Conservation (phyloP, 2,888 invertebrate genomes). For the Trissoscelio sp. region DNA sequence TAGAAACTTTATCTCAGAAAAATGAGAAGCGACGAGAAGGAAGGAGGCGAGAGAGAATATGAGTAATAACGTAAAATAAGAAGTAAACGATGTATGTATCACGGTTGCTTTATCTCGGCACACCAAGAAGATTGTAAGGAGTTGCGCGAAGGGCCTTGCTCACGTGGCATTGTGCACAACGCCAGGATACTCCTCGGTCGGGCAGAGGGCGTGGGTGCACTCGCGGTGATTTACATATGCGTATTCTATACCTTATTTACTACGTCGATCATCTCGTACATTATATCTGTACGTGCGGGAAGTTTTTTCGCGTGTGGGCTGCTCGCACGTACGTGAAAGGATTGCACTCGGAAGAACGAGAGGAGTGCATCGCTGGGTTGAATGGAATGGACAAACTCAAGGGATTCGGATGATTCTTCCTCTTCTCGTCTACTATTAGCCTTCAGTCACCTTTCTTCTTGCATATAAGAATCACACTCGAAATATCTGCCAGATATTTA, state of each 20-base stretch:
- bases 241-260: conserved; percentile 82
- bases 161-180: conserved; percentile 69
- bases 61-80: not conserved
- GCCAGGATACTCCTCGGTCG: conserved; percentile 33
- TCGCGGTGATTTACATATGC: conserved; percentile 83
- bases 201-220: conserved; percentile 81
- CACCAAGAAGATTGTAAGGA: conserved; percentile 58
- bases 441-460: conserved; percentile 60
- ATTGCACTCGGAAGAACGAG: conserved; percentile 38
- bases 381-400: conserved; percentile 25
- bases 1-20: too few species aligned
- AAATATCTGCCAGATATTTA: too few species aligned
- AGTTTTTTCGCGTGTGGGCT: conserved; percentile 72
- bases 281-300: conserved; percentile 72
- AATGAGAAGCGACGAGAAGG: not conserved
- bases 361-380: conserved; percentile 12
- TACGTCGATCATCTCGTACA: conserved; percentile 81
- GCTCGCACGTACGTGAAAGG: conserved; percentile 41
- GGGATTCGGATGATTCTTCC: conserved; percentile 48
- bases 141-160: conserved; percentile 40
- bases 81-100: conserved; percentile 58
- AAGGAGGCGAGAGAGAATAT: not conserved
- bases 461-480: conserved; percentile 60
- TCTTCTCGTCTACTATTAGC: conserved; percentile 58
- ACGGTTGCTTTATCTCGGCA: conserved; percentile 75